These are phyloP conservation scores for Craterocephalus amniculus DNA, from an alignment of 2,797 vertebrate species.

Conservation along the genomic window DNA sequence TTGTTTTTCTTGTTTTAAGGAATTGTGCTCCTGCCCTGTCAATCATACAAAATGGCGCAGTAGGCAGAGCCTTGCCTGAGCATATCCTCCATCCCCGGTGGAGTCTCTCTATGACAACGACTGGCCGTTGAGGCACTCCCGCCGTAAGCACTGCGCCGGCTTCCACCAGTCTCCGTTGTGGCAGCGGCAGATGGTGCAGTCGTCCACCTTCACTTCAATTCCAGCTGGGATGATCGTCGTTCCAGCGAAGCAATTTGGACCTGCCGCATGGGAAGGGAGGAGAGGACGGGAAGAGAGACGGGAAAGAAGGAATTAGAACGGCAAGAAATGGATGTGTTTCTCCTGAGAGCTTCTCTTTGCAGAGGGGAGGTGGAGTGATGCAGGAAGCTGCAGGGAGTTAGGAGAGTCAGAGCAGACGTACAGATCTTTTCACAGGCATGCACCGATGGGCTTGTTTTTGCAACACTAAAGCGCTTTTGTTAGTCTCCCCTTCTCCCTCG, in stretches of 20 bases:
- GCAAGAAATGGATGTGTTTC: constrained; percentile 69
- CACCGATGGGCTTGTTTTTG: constrained; percentile 85
- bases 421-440: constrained; percentile 84
- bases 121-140: constrained; percentile 98
- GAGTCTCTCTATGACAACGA: constrained; percentile 86
- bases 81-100: constrained; percentile 58
- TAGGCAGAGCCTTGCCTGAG: constrained; percentile 74
- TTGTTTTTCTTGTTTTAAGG: constrained; percentile 41
- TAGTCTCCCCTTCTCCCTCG: constrained; percentile 80
- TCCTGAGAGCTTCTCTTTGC: constrained; percentile 71
- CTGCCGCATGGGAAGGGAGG: constrained; percentile 80
- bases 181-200: constrained; percentile 99
- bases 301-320: constrained; percentile 60
- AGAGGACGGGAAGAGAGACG: constrained; percentile 37
- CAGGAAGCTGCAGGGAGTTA: constrained; percentile 72
- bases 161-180: constrained; percentile 99
- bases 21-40: constrained; percentile 85
- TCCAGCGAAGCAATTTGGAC: constrained; percentile 99
- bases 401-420: constrained; percentile 77
- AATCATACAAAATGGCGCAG: constrained; percentile 79
- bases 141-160: constrained; percentile 96
- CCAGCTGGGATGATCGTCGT: constrained; percentile 98
- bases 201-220: constrained; percentile 99
- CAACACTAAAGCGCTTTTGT: constrained; percentile 86
- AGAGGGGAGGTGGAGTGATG: constrained; percentile 69